Evolutionary conservation across 2,797 vertebrate species (phyloP), one percentile per base, ranked within the genome.

Genomic region (Mus minutoides): DNA sequence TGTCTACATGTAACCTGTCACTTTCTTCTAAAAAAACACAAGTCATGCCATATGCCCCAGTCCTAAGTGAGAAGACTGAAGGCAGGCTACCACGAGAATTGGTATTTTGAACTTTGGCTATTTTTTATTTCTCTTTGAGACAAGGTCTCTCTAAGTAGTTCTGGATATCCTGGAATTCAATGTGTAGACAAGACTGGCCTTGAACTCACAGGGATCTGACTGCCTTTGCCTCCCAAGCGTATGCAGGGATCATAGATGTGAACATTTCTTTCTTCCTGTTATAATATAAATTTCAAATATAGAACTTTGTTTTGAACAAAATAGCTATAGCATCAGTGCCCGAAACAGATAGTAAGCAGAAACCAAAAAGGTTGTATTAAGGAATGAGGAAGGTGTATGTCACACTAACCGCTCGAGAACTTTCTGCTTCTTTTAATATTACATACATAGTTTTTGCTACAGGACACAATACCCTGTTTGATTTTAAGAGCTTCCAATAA

Each of bases 1-100:
- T 89, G 58, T 71, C 85, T 64, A 14, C n/a, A 22, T 52, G 62
- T 92, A 40, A 77, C 84, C 60, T 87, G 46, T 52, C 34, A 87
- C 46, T 60, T 92, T 80, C 86, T 94, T 82, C 90, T 94, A 95
- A 62, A 73, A 69, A 86, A 56, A 85, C 46, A 80, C 37, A 60
- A n/a, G 29, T 90, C 54, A 82, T 71, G 67, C 6, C 31, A 54
- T 12, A 10, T 77, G 77, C 92, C 49, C 95, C 58, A 96, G 19
- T 75, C 87, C 76, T 60, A 37, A 76, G 43, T 69, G 34, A 96
- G 43, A 71, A 85, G 77, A 37, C 64, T 49, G n/a, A 93, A 78
- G 69, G 52, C 49, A 86, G 84, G 77, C 40, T 82, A 19, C 43
- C 62, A 86, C 75, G 46, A 80, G 52, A 60, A 31, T 85, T 60